Percentiles rank a stretch among this genome's conserved stretches.
phyloP scores from a whole-genome alignment of 1,140 invertebrate genomes.

The Brachionus rubens region DNA sequence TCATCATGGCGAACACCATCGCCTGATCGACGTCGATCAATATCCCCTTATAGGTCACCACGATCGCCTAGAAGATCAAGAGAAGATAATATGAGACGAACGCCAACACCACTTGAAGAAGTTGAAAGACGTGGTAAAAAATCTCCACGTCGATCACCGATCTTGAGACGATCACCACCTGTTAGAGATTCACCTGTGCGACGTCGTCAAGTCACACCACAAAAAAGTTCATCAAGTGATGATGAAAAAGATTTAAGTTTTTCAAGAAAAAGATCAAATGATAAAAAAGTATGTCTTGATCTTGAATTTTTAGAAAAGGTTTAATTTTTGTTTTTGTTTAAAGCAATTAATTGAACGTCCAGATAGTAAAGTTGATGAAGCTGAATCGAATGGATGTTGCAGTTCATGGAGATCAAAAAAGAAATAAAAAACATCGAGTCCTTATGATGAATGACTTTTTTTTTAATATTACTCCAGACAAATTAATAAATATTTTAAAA shows the following conservation, averaged over 20 bases:
- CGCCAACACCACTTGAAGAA: background rate
- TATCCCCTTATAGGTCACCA: background rate
- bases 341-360: conserved; percentile 1
- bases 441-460: background rate
- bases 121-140: background rate
- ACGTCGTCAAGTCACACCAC: no score
- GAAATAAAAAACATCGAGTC: background rate
- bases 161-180: no score
- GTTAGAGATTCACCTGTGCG: no score
- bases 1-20: conserved; percentile 30
- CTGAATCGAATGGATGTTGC: background rate
- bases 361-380: background rate
- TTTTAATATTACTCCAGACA: background rate
- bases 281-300: background rate
- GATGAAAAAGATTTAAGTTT: no score
- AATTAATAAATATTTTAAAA: no score
- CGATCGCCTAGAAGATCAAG: background rate
- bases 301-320: background rate
- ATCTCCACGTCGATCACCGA: background rate
- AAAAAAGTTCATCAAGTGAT: no score
- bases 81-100: background rate
- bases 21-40: background rate
- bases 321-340: background rate
- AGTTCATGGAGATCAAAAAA: conserved; percentile 19
- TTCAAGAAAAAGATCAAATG: background rate